Percentiles rank a stretch among this genome's conserved stretches.
These are phyloP conservation scores for Bradysia coprophila DNA, from an alignment of 1,140 invertebrate genomes.

Conservation along the genomic window DNA sequence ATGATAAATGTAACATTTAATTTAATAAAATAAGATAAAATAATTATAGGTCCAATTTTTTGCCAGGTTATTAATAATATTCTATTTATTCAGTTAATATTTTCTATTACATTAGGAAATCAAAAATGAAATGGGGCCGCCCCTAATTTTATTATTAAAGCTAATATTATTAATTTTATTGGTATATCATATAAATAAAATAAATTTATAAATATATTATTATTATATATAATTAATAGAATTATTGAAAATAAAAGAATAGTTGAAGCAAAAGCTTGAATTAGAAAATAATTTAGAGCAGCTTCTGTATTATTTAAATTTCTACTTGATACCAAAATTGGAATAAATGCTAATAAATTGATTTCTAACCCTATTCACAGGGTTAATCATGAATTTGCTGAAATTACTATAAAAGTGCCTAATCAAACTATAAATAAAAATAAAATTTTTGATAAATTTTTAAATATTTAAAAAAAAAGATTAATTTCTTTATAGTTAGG, in stretches of 20 bases:
- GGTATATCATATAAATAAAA: constrained; percentile 7
- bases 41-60: constrained; percentile 29
- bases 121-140: constrained; percentile 27
- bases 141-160: constrained; percentile 26
- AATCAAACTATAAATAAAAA: constrained; percentile 25
- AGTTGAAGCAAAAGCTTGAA: constrained; percentile 25
- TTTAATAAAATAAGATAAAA: constrained; percentile 23
- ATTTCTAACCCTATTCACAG: constrained; percentile 34
- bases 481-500: constrained; percentile 25
- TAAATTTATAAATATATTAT: constrained; percentile 16
- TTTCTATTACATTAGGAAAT: constrained; percentile 27
- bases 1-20: constrained; percentile 19
- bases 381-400: constrained; percentile 26
- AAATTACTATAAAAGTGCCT: constrained; percentile 27
- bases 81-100: constrained; percentile 23
- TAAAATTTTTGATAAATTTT: constrained; percentile 25
- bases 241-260: constrained; percentile 25
- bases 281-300: constrained; percentile 29
- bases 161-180: constrained; percentile 13
- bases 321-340: constrained; percentile 23
- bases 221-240: constrained; percentile 22
- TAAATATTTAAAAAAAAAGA: constrained; percentile 27
- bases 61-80: constrained; percentile 28
- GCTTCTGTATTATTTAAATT: constrained; percentile 25
- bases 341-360: constrained; percentile 30